Evolutionary conservation across 2,888 invertebrate genomes (phyloP), one percentile per base, ranked within the genome.

Genomic region (Ennomos quercinarius): DNA sequence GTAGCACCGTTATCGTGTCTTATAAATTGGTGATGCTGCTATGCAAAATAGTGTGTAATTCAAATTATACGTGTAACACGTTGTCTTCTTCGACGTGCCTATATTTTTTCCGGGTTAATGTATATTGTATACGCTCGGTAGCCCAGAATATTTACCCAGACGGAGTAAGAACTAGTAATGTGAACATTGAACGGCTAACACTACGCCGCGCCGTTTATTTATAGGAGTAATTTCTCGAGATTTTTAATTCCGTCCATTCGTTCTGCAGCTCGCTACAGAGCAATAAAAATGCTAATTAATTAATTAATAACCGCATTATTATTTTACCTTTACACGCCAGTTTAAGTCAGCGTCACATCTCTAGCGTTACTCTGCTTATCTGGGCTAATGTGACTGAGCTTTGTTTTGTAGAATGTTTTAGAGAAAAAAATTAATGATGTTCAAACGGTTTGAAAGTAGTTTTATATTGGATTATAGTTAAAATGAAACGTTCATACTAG

Each of bases 81-180:
- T 40, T 27, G 49, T 41, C 59, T 59, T 41, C 59, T 59, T 59
- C 41, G 49, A 35, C 59, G 59, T 54, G 59, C 54, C 59, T 50
- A 59, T 49, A 54, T 59, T 54, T 44, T 59, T 49, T 41, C 37
- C 49, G 41, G 49, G 48, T 52, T 46, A 27, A 39, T n/a, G n/a
- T n/a, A n/a, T n/a, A n/a, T n/a, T 49, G 39, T 50, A 37, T 49
- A 46, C 42, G 46, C 41, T 38, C n/a, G 4, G 46, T 38, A 46
- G 37, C 41, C 27, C 27, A 27, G 1, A 11, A 50, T 50, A 38
- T 38, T 51, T 12, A 8, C 27, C 36, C 38, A 41, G 34, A 9
- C 36, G 35, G 42, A 8, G 41, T 13, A 12, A 53, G 40, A 36
- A 27, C 27, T 27, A 1, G 9, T 52, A 12, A 11, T 37, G 42